Evolutionary conservation across 64 coral and sea anemone species (phyloP).

Genomic region (Stylophora pistillata): DNA sequence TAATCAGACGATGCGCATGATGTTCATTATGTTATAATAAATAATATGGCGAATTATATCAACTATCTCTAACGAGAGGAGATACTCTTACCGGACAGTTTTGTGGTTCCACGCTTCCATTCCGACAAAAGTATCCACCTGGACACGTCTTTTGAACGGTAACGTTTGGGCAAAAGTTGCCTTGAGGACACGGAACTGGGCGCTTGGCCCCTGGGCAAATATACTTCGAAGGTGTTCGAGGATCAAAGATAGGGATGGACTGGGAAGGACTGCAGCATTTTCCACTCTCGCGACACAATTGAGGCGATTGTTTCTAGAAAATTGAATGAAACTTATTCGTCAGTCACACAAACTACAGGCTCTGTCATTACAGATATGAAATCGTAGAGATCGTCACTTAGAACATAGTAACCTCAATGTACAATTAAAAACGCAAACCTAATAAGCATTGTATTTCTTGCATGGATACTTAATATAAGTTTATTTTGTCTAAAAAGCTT

Average conservation of each 20-base stretch:
- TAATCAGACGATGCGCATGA: too few relatives aligned
- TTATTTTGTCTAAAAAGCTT: too few relatives aligned
- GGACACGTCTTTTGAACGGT: constrained; percentile 26
- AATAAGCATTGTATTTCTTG: too few relatives aligned
- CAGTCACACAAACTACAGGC: not conserved
- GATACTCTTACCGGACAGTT: constrained; percentile 27
- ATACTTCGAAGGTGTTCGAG: not conserved
- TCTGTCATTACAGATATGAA: not conserved
- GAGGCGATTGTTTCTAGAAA: constrained; percentile 14
- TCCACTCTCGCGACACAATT: constrained; percentile 1
- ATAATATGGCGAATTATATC: too few relatives aligned
- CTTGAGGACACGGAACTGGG: constrained; percentile 8
- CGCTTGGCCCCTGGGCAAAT: constrained; percentile 6
- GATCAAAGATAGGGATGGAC: constrained; percentile 7
- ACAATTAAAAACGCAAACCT: too few relatives aligned
- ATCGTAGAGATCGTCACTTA: too few relatives aligned
- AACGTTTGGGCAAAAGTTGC: constrained; percentile 35
- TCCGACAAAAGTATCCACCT: constrained; percentile 20
- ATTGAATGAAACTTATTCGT: not conserved
- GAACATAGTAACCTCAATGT: too few relatives aligned
- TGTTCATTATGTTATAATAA: too few relatives aligned
- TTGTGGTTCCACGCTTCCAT: constrained; percentile 27
- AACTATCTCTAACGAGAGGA: not conserved
- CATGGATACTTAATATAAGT: too few relatives aligned
- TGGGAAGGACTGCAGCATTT: constrained; percentile 40